Evolutionary conservation across 2,888 invertebrate species (phyloP), one percentile per base, ranked within the genome.

Genomic region (Furcula furcula): DNA sequence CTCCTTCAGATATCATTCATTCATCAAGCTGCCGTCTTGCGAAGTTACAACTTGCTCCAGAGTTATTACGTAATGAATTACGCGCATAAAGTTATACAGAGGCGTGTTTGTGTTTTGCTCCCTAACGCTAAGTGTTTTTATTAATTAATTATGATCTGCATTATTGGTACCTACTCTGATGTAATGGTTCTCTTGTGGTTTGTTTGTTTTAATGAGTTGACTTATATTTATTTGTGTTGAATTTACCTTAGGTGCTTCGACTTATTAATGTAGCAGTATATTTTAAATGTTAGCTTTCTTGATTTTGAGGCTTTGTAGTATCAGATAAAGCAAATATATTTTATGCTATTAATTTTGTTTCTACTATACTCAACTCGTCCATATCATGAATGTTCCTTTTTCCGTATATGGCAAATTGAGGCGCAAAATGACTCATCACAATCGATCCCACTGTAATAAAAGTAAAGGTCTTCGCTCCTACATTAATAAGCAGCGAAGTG

Each of bases 1-100:
- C 63, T 60, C 59, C 51, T 55, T 55, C 46, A 46, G 48, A 50
- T 46, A 53, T 52, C 43, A 50, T 46, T 50, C 53, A 56, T 53
- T 55, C 37, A 49, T 49, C 52, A 49, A 31, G 16, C 34, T 34
- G 39, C 31, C 31, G 39, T 51, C 43, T 45, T 34, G 42, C 35
- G 40, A 45, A 41, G 44, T 29, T 44, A 45, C 32, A 43, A 45
- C 34, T 46, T 47, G 38, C 27, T 41, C 13, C 19, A 16, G 31
- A 40, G 37, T 49, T 36, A 48, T 31, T 48, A 22, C 37, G 26
- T 46, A 41, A 48, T 45, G 28, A 46, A 46, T 53, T 37, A 41
- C 34, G 39, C 28, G 29, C 31, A 34, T 46, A 43, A 48, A 53
- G 29, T 43, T 42, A 36, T 37, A 31, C 25, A 12, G 14, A 19